Base-by-base conservation (phyloP, 2,797 vertebrate species). In the Neosilurus hyrtlii region DNA sequence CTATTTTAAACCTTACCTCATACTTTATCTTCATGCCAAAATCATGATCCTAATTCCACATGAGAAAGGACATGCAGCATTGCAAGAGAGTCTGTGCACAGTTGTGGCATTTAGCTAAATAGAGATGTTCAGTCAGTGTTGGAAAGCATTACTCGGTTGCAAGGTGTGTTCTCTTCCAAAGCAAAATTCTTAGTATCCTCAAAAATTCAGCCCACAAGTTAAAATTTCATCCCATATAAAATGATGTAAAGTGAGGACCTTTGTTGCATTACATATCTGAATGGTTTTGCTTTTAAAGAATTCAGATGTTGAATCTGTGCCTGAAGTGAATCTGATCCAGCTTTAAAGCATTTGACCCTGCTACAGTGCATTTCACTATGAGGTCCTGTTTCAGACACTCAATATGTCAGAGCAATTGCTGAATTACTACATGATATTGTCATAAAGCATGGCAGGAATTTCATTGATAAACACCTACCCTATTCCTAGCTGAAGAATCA, bases 1-100 rank as follows among this genome's bases (percentile, higher is more conserved):
- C 61, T 86, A 85, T 90, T 86, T 88, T 79, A 86, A 90, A 90
- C 89, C 89, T 89, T 89, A 89, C 87, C 87, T 91, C 90, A 90
- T 89, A 87, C 89, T 87, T 87, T 86, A 81, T 81, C 43, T 75
- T 62, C 83, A 82, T 86, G 89, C 86, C 82, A 91, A 82, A 88
- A 85, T 80, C 54, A 57, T 85, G 83, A 83, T 15, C 3, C 85
- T 83, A 80, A 88, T 88, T 71, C 86, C 84, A 56, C 66, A 79
- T 84, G 82, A 82, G 73, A 84, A 86, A 85, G 68, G 65, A 51
- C 87, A 82, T 83, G 63, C 75, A 83, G 72, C 68, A 79, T 79
- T 59, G 63, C 80, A 80, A 77, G 86, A 86, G 77, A 75, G 63
- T 71, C 83, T 86, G 26, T n/a, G 24, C 65, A 82, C 82, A 73